A percentile compares a stretch with the other conserved stretches of the same genome.
These are phyloP conservation scores for Natrix natrix DNA, from an alignment of 2,797 vertebrate genomes.

Conservation along the genomic window DNA sequence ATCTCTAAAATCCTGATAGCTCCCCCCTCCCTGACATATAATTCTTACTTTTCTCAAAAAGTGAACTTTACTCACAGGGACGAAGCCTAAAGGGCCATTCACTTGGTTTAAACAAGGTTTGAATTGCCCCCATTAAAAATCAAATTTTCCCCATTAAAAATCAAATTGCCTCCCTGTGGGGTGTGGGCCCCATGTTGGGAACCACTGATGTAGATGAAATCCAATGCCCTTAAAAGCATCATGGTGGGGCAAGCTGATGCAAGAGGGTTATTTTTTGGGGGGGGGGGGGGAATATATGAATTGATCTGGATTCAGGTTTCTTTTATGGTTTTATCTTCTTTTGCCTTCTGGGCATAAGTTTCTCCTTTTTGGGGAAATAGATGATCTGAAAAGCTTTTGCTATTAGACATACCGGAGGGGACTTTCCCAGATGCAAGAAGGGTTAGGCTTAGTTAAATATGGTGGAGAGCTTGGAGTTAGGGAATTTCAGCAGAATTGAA, in stretches of 20 bases:
- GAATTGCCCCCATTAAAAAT: too few species aligned
- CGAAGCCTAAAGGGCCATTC: too few species aligned
- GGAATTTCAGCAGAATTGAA: conserved; percentile 1
- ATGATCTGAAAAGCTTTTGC: background rate
- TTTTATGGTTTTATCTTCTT: background rate
- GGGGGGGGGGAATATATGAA: background rate
- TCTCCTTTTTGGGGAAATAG: background rate
- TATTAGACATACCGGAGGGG: background rate
- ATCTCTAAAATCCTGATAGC: too few species aligned
- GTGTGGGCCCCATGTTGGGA: too few species aligned
- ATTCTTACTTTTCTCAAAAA: too few species aligned
- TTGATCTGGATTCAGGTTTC: background rate
- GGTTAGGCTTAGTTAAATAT: background rate
- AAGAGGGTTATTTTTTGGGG: background rate
- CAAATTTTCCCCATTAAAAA: too few species aligned
- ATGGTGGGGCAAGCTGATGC: background rate
- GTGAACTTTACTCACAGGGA: too few species aligned
- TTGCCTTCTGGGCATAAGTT: background rate
- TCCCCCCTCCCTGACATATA: too few species aligned
- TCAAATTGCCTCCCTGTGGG: too few species aligned
- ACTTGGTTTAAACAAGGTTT: too few species aligned
- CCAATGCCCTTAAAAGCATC: background rate
- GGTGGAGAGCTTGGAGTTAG: background rate
- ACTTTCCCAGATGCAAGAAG: background rate
- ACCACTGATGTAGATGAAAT: background rate